phyloP scores from a whole-genome alignment of 1,140 invertebrate species.

The Aphelenchoides avenae region DNA sequence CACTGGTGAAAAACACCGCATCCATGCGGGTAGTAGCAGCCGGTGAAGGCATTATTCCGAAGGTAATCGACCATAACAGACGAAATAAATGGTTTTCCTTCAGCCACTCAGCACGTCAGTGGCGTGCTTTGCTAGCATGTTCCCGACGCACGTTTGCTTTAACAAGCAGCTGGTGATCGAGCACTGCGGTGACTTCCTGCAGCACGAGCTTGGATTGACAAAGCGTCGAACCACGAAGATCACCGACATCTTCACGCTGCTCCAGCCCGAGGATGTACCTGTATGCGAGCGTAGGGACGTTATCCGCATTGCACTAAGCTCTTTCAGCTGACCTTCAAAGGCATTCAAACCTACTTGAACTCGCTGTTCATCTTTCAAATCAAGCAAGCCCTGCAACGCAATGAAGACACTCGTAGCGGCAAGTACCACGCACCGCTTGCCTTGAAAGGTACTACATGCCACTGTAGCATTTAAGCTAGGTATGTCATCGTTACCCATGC shows the following conservation, averaged over 20 bases:
- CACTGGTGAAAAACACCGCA: conserved; percentile 9
- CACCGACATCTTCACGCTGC: conserved; percentile 18
- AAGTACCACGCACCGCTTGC: conserved; percentile 47
- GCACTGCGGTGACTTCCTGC: conserved; percentile 46
- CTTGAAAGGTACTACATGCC: conserved; percentile 57
- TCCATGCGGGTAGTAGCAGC: neutral
- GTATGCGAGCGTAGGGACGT: conserved; percentile 17
- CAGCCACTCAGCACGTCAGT: conserved; percentile 21
- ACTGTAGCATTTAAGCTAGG: no score
- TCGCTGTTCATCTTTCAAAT: conserved; percentile 35
- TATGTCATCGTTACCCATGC: no score
- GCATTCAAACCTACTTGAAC: conserved; percentile 22
- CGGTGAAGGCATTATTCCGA: neutral
- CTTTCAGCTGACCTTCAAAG: conserved; percentile 34
- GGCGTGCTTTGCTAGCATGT: conserved; percentile 44
- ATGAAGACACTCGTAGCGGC: conserved; percentile 16
- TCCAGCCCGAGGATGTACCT: conserved; percentile 32
- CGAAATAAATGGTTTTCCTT: conserved; percentile 6
- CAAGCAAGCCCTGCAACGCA: conserved; percentile 16
- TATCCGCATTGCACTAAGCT: conserved; percentile 2
- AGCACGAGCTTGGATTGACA: conserved; percentile 13
- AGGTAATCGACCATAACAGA: neutral
- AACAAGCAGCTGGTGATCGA: conserved; percentile 56
- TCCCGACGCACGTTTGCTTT: conserved; percentile 62
- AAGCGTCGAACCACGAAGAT: conserved; percentile 26